These are phyloP conservation scores for Lycocerus yunnanus DNA, from an alignment of 2,888 invertebrate species.

Conservation along the genomic window DNA sequence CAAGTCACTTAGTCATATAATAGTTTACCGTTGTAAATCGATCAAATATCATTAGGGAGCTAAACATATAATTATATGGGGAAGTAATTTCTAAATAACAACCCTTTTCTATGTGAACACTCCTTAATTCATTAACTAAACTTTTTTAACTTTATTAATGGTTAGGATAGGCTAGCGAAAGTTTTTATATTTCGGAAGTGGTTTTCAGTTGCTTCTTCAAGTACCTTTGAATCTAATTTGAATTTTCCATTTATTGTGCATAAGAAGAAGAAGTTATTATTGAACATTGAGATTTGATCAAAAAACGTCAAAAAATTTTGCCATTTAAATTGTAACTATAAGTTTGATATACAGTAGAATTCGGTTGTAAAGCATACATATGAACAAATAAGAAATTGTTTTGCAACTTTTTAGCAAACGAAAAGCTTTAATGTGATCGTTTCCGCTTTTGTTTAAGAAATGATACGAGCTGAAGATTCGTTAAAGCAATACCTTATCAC, in stretches of 20 bases:
- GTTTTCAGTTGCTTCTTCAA: neutral
- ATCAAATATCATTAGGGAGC: slow-evolving; percentile 34
- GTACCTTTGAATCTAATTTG: neutral
- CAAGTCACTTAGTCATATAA: slow-evolving; percentile 25
- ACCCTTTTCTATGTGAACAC: slow-evolving; percentile 33
- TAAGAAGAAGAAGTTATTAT: too few species aligned
- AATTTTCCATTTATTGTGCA: neutral
- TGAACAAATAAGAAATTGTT: too few species aligned
- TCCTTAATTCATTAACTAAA: slow-evolving; percentile 21
- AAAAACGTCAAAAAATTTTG: too few species aligned
- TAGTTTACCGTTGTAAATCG: slow-evolving; percentile 25
- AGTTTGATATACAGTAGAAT: too few species aligned
- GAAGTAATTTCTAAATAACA: slow-evolving; percentile 33
- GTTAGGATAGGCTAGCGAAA: neutral
- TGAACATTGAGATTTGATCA: too few species aligned
- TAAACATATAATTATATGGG: slow-evolving; percentile 31
- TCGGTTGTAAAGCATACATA: too few species aligned
- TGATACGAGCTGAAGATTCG: too few species aligned
- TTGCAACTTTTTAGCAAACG: too few species aligned
- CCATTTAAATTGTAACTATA: too few species aligned
- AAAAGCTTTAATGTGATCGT: too few species aligned
- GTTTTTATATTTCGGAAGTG: neutral
- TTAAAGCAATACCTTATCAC: too few species aligned
- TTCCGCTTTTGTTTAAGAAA: too few species aligned
- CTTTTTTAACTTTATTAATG: neutral